Evolutionary conservation across 53 echinoderm and acorn worm species (phyloP).

Genomic region (Actinopyga echinites): DNA sequence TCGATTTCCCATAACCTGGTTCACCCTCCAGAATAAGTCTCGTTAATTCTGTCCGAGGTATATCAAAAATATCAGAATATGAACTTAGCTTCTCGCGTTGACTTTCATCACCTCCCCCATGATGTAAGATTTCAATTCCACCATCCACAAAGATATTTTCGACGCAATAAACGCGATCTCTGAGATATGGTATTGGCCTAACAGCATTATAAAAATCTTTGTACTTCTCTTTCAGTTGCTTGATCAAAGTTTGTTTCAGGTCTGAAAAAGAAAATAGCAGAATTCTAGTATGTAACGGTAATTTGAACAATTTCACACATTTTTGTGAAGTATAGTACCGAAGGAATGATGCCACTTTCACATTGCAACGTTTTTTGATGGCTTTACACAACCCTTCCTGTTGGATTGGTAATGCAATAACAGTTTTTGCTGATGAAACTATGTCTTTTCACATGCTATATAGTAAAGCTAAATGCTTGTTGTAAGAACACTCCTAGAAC

Average conservation of each 20-base stretch:
- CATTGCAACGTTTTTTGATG: too few species aligned
- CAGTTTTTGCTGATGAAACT: too few species aligned
- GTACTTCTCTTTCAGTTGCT: background rate
- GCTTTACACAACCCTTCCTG: too few species aligned
- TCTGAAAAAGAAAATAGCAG: background rate
- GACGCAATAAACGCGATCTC: background rate
- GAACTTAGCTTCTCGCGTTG: background rate
- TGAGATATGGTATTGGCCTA: background rate
- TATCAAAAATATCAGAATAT: background rate
- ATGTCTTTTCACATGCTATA: too few species aligned
- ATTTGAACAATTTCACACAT: too few species aligned
- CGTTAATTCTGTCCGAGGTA: background rate
- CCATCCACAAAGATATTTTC: background rate
- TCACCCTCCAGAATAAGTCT: background rate
- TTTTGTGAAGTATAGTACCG: too few species aligned
- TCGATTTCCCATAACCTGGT: slow-evolving; percentile 1
- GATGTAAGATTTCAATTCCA: background rate
- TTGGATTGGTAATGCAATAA: too few species aligned
- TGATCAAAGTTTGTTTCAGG: background rate
- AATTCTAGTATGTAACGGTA: too few species aligned
- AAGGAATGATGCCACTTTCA: too few species aligned
- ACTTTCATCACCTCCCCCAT: background rate
- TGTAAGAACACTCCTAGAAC: too few species aligned
- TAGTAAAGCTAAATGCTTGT: too few species aligned
- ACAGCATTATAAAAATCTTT: background rate